phyloP scores from a whole-genome alignment of 2,797 vertebrate genomes.

The Tinamus major region DNA sequence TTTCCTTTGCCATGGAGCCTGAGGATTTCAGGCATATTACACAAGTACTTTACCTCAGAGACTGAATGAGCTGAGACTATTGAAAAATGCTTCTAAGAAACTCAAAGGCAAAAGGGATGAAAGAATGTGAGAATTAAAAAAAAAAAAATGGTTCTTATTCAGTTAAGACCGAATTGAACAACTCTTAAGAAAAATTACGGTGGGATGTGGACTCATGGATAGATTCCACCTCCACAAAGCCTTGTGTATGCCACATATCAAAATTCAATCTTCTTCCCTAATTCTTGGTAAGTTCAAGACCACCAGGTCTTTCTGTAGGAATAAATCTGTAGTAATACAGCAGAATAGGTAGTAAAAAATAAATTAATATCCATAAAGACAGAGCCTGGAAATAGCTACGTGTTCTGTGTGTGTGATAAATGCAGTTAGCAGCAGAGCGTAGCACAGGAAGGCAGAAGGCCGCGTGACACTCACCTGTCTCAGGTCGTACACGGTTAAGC shows the following conservation, averaged over 20 bases:
- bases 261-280: background rate
- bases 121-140: background rate
- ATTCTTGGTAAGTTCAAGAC: background rate
- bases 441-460: background rate
- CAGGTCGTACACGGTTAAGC: conserved; percentile 71
- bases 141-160: background rate
- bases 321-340: background rate
- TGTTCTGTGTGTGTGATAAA: background rate
- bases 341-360: background rate
- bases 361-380: background rate
- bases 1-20: background rate
- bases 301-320: background rate
- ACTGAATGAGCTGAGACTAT: background rate
- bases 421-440: background rate
- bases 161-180: background rate
- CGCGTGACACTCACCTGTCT: conserved; percentile 60
- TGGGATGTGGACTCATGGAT: background rate
- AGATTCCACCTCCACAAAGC: background rate
- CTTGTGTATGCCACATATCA: background rate
- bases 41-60: background rate
- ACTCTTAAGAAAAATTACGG: background rate
- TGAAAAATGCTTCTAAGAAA: background rate
- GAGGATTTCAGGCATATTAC: background rate
- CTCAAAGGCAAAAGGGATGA: background rate
- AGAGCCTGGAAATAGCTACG: background rate